Evolutionary conservation across 2,888 invertebrate species (phyloP).

Genomic region (Eupithecia insigniata): DNA sequence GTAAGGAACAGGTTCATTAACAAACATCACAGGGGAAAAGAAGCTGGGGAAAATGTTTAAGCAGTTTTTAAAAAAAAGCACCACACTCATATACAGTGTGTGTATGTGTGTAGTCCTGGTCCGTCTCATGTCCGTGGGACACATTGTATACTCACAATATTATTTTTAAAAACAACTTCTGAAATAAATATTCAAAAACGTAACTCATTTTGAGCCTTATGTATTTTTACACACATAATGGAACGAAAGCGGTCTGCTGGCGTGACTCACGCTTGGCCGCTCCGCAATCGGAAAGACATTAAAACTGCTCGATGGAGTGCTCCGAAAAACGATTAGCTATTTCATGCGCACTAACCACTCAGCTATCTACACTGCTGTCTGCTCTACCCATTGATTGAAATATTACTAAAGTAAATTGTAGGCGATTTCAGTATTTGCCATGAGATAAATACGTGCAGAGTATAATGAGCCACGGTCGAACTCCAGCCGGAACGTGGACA

Average conservation of each 20-base stretch:
- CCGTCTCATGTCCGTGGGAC: no score
- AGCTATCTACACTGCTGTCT: neutral
- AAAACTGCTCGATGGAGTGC: constrained; percentile 19
- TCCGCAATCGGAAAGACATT: constrained; percentile 27
- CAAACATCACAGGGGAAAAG: no score
- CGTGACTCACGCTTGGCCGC: constrained; percentile 21
- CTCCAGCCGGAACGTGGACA: neutral
- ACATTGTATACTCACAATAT: neutral
- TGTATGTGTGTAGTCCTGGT: no score
- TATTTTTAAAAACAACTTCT: neutral
- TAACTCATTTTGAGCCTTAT: neutral
- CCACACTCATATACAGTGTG: no score
- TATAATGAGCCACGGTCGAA: neutral
- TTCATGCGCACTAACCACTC: neutral
- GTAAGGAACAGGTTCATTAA: no score
- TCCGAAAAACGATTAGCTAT: constrained; percentile 12
- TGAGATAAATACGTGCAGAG: neutral
- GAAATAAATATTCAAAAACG: neutral
- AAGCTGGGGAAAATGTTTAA: no score
- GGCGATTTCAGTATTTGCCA: neutral
- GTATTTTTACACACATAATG: neutral
- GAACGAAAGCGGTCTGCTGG: neutral
- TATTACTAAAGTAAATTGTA: neutral
- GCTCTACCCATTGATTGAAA: neutral
- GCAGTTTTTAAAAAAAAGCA: no score